Conservation (phyloP, 2,113 vertebrate species). For the Aptenodytes patagonicus region DNA sequence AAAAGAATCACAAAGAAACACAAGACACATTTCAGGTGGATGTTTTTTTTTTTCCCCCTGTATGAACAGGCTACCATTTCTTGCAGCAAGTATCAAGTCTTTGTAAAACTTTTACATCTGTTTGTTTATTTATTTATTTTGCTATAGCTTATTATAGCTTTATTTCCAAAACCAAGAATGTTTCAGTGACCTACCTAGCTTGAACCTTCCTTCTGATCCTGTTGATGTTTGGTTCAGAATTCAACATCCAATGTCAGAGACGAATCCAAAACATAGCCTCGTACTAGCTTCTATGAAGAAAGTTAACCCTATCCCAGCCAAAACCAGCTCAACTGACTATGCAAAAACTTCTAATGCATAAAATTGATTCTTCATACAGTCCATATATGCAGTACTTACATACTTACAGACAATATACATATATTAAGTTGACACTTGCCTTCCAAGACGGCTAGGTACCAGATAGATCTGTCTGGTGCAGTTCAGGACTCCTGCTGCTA, state of each 20-base stretch:
- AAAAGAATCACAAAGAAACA: not conserved
- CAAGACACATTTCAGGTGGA: not conserved
- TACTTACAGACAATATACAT: not conserved
- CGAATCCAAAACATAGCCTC: no score
- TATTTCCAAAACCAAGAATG: not conserved
- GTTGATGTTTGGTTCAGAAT: not conserved
- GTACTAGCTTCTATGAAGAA: no score
- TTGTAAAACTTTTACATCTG: not conserved
- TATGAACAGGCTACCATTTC: not conserved
- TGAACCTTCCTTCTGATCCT: not conserved
- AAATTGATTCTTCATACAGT: not conserved
- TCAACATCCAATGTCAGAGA: not conserved
- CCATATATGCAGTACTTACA: not conserved
- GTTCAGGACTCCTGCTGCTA: conserved; percentile 77
- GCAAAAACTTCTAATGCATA: not conserved
- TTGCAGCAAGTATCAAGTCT: not conserved
- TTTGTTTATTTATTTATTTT: not conserved
- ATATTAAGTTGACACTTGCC: conserved; percentile 42
- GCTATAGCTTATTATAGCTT: not conserved
- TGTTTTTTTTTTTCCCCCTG: not conserved
- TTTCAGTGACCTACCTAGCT: not conserved
- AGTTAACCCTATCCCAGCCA: no score
- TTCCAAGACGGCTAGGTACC: conserved; percentile 87
- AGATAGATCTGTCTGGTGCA: conserved; percentile 84
- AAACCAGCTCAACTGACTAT: not conserved